Base-by-base conservation (phyloP, 2,113 vertebrate genomes). In the Lycaon pictus region DNA sequence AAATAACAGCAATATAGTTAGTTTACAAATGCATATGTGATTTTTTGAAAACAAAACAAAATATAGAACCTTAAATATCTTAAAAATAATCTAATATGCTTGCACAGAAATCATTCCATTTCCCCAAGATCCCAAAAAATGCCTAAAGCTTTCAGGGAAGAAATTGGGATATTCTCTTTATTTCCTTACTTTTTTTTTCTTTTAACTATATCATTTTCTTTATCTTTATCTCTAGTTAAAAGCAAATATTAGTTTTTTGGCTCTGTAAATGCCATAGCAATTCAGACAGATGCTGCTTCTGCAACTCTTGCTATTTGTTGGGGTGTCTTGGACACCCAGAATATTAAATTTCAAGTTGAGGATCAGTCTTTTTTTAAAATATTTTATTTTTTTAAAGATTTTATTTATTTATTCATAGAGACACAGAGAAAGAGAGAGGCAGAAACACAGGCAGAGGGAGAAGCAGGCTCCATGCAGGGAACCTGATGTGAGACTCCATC, bases 21-120 rank as follows among this genome's bases (percentile, higher is more conserved):
- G 77, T 71, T 88, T 74, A 5, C 81, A 96, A 82, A 80, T 3
- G 6, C 7, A 25, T 60, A 1, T 63, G 32, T 76, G n/a, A 43
- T 71, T 71, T 35, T 71, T 65, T 11, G 8, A 29, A 92, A 93
- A 94, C 10, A n/a, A 67, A 92, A 74, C 17, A 72, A 93, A 60
- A 63, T 65, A 58, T 0, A 2, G 9, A 71, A 4, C 27, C 10
- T 71, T 86, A 1, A 51, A 22, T 69, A 77, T 74, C 77, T 93
- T 84, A 80, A 88, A 7, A 63, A 80, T 88, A 92, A 95, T 76
- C 43, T 58, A 63, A 35, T 56, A 77, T 90, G 32, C 19, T 92
- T 55, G 32, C 9, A 51, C 25, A 43, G 11, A 89, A 77, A 71
- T 74, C 65, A 79, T 53, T 90, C 51, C 11, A 23, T 76, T 32